Percentiles rank a stretch among this genome's conserved stretches.
phyloP scores from a whole-genome alignment of 2,113 vertebrate species.

The Pelodiscus sinensis region DNA sequence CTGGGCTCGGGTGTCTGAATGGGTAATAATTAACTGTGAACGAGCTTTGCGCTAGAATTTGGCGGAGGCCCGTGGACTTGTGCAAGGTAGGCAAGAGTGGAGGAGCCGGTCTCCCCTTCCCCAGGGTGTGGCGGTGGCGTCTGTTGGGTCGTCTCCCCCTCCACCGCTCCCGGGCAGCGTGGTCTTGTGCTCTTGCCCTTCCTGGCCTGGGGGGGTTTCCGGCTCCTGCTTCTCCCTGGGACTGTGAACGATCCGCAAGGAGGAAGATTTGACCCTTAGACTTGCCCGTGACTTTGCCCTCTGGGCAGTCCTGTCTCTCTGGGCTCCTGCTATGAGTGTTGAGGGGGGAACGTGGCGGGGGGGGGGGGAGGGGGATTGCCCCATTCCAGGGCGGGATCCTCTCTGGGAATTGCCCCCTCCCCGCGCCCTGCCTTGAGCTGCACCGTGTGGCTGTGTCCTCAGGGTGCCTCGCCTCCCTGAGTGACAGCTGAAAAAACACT shows the following conservation, averaged over 20 bases:
- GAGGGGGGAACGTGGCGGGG: not conserved
- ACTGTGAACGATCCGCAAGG: not conserved
- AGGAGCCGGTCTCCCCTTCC: not conserved
- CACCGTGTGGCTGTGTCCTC: not conserved
- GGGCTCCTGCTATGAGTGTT: not conserved
- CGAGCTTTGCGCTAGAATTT: constrained; percentile 71
- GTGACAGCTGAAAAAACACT: constrained; percentile 36
- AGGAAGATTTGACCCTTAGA: not conserved
- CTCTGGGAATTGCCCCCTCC: not conserved
- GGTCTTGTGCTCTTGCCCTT: not conserved
- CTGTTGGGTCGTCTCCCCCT: not conserved
- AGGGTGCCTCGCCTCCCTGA: not conserved
- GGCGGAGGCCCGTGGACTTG: not conserved
- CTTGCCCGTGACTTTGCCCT: not conserved
- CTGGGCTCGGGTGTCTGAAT: constrained; percentile 64
- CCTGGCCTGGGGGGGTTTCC: not conserved
- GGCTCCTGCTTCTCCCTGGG: not conserved
- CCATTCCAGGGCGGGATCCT: not conserved
- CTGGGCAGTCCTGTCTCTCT: not conserved
- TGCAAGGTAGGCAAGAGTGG: not conserved
- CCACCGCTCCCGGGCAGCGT: fast-evolving
- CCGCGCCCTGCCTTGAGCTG: fast-evolving
- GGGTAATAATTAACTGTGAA: constrained; percentile 78
- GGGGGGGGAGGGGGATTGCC: fast-evolving
- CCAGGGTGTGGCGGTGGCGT: not conserved